Conservation (phyloP, 2,888 invertebrate genomes). For the Tachystola acroxantha region DNA sequence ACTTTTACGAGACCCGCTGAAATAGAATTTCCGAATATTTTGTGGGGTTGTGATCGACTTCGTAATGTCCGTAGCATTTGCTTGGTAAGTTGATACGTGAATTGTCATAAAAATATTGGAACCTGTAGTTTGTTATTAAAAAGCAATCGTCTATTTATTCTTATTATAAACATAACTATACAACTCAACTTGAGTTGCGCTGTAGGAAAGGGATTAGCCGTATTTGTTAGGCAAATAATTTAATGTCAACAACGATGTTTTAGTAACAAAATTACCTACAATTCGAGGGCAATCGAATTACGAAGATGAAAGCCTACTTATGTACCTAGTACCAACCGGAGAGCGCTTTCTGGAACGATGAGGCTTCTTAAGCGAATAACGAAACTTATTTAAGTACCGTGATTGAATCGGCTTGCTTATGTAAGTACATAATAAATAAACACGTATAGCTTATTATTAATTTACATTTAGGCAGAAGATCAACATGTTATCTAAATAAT, state of each 20-base stretch:
- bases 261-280: conserved; percentile 6
- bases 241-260: conserved; percentile 4
- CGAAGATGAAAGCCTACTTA: conserved; percentile 4
- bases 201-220: too few species aligned
- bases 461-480: too few species aligned
- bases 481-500: too few species aligned
- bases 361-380: background rate
- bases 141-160: too few species aligned
- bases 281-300: conserved; percentile 10
- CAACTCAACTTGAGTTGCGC: too few species aligned
- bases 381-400: background rate
- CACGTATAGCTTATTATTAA: too few species aligned
- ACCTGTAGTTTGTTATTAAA: too few species aligned
- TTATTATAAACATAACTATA: too few species aligned
- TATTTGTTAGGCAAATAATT: background rate
- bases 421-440: background rate
- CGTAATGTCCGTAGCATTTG: too few species aligned
- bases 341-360: conserved; percentile 1
- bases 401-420: background rate
- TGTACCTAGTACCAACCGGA: too few species aligned
- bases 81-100: too few species aligned
- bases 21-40: conserved; percentile 41
- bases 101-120: too few species aligned
- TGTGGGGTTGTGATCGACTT: conserved; percentile 16
- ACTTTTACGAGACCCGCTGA: conserved; percentile 34